phyloP scores from a whole-genome alignment of 2,797 vertebrate genomes.

The Gymnodraco acuticeps region DNA sequence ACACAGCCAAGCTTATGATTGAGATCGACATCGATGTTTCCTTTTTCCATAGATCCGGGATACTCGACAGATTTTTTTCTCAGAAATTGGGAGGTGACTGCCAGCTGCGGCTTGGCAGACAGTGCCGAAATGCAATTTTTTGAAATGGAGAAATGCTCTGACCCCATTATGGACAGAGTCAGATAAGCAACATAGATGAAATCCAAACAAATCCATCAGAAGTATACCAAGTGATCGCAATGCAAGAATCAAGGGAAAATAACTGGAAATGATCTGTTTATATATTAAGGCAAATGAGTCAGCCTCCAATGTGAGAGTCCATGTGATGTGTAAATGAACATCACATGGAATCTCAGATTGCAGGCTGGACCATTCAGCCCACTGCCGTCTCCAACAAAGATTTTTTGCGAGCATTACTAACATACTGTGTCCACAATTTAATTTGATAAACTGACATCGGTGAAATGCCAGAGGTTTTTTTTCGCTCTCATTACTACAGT shows the following conservation, averaged over 20 bases:
- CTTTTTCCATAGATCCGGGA: constrained; percentile 36
- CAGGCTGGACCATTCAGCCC: background rate
- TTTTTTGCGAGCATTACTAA: constrained; percentile 14
- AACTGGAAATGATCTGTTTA: constrained; percentile 18
- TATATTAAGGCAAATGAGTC: constrained; percentile 1
- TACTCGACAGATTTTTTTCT: constrained; percentile 20
- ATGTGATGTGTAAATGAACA: constrained; percentile 29
- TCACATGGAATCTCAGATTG: constrained; percentile 15
- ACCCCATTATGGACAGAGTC: constrained; percentile 27
- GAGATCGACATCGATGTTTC: constrained; percentile 34
- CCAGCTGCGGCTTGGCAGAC: constrained; percentile 51
- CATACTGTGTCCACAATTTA: constrained; percentile 23
- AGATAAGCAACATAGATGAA: constrained; percentile 24
- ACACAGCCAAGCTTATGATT: constrained; percentile 23
- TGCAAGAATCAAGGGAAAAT: constrained; percentile 4
- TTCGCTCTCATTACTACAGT: constrained; percentile 34
- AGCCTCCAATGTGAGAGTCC: background rate
- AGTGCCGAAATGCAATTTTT: constrained; percentile 18
- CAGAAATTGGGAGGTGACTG: constrained; percentile 30
- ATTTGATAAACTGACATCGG: constrained; percentile 47
- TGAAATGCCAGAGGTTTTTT: constrained; percentile 37
- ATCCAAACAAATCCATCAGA: constrained; percentile 37
- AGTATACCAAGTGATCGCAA: constrained; percentile 16
- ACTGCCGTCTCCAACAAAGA: background rate
- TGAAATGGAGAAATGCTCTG: constrained; percentile 43